Base-by-base conservation (phyloP, 2,797 vertebrate species). In the Eleutherodactylus coqui region DNA sequence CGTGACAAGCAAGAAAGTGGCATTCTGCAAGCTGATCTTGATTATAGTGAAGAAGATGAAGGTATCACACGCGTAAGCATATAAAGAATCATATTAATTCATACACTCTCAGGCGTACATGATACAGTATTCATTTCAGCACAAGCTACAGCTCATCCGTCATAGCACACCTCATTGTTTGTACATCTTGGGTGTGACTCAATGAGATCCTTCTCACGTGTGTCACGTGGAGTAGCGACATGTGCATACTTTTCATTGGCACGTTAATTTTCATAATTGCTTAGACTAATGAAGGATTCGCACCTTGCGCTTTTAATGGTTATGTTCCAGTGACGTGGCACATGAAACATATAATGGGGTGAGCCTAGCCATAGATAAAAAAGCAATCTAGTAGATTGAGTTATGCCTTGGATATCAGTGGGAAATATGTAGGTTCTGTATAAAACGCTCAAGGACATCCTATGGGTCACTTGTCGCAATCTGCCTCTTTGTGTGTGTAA, bases 191-290 rank as follows among this genome's bases (percentile, higher is more conserved):
- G 78, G 69, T 86, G 84, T 80, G 62, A 21, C 69, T 43, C 62
- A 29, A 38, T 69, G 24, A 79, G 79, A 85, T 72, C 21, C n/a
- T 27, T 36, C 49, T 75, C 84, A 85, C 64, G 38, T 85, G 84
- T 79, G 38, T 85, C 84, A 80, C 67, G 69, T 80, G 67, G 79
- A 58, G 19, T 34, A 43, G 2, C 21, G 38, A 21, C 38, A 73
- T 73, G 27, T 72, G n/a, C 43, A 14, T 69, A 47, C 16, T 79
- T 38, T 78, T n/a, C 36, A 78, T 58, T 47, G 43, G 45, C 9
- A 67, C 4, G 79, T 36, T 19, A 2, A 41, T 82, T 51, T 24
- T 70, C 27, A 69, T 53, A 16, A 82, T 55, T 49, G 13, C 32
- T 69, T 47, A 19, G 4, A 27, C 19, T 55, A 10, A 53, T 69